Conservation (phyloP, 1,140 invertebrate species). For the Wasmannia auropunctata region DNA sequence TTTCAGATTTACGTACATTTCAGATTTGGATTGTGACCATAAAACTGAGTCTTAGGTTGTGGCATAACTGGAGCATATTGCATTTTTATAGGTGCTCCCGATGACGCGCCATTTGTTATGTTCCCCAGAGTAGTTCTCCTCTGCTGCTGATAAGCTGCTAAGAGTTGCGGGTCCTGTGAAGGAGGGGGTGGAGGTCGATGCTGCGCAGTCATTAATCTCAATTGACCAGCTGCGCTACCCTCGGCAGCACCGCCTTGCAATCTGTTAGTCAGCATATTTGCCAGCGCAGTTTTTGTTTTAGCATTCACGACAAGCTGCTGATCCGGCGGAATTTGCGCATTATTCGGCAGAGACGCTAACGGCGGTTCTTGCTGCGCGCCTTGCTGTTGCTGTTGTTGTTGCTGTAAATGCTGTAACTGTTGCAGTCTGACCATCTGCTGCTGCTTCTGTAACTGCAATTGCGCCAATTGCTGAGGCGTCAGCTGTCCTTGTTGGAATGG, state of each 20-base stretch:
- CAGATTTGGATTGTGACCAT: constrained; percentile 94
- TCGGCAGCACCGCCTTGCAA: constrained; percentile 88
- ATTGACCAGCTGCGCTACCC: constrained; percentile 89
- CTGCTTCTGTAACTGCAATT: constrained; percentile 84
- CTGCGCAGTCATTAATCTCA: constrained; percentile 92
- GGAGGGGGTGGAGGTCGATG: constrained; percentile 87
- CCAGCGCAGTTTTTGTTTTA: constrained; percentile 97
- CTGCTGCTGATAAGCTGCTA: constrained; percentile 84
- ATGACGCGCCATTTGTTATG: constrained; percentile 84
- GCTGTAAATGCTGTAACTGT: constrained; percentile 75
- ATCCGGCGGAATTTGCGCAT: constrained; percentile 81
- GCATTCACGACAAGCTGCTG: constrained; percentile 91
- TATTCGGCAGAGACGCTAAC: constrained; percentile 79
- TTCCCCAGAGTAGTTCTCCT: constrained; percentile 84
- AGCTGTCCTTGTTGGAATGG: constrained; percentile 81
- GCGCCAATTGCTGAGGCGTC: constrained; percentile 80
- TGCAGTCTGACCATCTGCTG: constrained; percentile 84
- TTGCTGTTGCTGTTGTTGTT: constrained; percentile 78
- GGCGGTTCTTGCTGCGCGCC: constrained; percentile 77
- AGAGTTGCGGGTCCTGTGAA: constrained; percentile 82
- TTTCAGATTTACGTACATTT: constrained; percentile 89
- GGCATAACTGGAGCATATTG: constrained; percentile 84
- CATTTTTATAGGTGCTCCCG: constrained; percentile 82
- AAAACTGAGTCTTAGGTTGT: constrained; percentile 90
- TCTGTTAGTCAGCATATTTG: constrained; percentile 96